Conservation (phyloP, 2,113 vertebrate species). For the Leptocoma aspasia region DNA sequence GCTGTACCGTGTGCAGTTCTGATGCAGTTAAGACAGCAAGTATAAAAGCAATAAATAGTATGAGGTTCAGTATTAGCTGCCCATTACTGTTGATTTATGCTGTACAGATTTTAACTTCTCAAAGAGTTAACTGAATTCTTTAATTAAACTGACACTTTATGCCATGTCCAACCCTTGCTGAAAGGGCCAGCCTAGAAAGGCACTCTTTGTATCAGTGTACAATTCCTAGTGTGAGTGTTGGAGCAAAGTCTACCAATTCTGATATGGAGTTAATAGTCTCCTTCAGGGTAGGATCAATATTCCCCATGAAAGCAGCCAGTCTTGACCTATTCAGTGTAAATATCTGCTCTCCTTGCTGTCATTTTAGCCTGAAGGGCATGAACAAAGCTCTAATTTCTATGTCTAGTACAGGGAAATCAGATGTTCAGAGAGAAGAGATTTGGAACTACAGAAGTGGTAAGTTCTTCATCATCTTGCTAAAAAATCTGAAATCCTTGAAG, state of each 20-base stretch:
- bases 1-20: background rate
- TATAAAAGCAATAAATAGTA: constrained; percentile 25
- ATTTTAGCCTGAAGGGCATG: background rate
- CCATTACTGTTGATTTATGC: background rate
- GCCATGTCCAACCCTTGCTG: background rate
- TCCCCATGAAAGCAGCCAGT: background rate
- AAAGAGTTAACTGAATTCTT: background rate
- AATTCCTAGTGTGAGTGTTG: background rate
- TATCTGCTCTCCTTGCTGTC: background rate
- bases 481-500: constrained; percentile 7
- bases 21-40: constrained; percentile 16
- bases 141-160: background rate
- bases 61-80: constrained; percentile 30
- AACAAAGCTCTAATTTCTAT: constrained; percentile 6
- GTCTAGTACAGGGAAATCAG: background rate
- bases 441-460: background rate
- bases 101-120: background rate
- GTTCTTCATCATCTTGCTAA: background rate
- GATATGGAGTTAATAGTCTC: background rate
- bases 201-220: background rate
- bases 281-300: background rate
- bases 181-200: constrained; percentile 38
- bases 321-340: constrained; percentile 1
- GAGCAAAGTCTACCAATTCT: constrained; percentile 3
- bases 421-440: background rate